These are phyloP conservation scores for Miopithecus talapoin DNA, from an alignment of 2,797 vertebrate genomes.

Conservation along the genomic window DNA sequence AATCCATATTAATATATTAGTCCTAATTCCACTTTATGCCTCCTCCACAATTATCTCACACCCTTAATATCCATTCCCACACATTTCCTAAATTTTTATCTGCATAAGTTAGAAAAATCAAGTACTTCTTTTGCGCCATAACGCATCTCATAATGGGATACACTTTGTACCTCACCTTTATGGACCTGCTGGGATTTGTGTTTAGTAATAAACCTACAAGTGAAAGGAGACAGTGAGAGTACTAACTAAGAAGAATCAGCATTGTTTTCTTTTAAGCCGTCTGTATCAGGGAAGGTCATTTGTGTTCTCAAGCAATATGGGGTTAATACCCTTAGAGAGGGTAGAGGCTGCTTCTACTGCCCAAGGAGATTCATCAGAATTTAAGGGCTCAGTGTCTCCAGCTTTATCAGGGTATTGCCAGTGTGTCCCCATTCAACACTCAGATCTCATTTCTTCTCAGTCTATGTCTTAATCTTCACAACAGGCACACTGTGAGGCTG, in stretches of 20 bases:
- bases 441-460: neutral
- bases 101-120: neutral
- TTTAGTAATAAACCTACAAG: neutral
- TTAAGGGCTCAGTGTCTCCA: fast-evolving
- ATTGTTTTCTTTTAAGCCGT: neutral
- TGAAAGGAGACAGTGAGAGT: fast-evolving
- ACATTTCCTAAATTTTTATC: neutral
- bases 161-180: neutral
- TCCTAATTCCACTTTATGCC: neutral
- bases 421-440: neutral
- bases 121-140: neutral
- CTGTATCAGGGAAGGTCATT: neutral
- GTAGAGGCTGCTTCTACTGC: neutral
- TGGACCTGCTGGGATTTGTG: neutral
- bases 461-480: neutral
- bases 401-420: neutral
- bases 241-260: neutral
- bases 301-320: neutral
- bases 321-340: neutral
- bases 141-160: neutral
- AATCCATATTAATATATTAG: neutral
- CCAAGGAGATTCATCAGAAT: neutral
- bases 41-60: neutral
- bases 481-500: neutral
- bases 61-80: neutral